phyloP scores from a whole-genome alignment of 2,888 invertebrate genomes.

The Stratiomys singularior region DNA sequence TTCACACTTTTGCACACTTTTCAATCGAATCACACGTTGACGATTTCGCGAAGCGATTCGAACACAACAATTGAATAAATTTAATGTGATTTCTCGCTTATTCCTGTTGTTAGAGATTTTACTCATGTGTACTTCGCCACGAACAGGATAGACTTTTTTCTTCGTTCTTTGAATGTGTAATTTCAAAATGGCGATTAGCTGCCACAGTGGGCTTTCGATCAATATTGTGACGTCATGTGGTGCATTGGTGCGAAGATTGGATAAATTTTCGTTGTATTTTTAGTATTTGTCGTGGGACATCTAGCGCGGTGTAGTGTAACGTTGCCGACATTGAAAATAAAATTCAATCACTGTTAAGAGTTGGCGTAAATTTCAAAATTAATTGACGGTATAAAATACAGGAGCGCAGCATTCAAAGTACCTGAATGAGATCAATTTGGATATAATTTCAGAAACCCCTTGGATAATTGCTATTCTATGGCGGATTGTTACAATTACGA shows the following conservation, averaged over 20 bases:
- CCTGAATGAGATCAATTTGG: too few species aligned
- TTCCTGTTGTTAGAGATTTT: slow-evolving; percentile 12
- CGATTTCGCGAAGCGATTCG: slow-evolving; percentile 17
- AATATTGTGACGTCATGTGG: slow-evolving; percentile 48
- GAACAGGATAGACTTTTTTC: slow-evolving; percentile 56
- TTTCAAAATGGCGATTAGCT: slow-evolving; percentile 55
- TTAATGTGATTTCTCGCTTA: not conserved
- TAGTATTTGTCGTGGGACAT: too few species aligned
- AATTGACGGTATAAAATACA: too few species aligned
- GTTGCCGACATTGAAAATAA: too few species aligned
- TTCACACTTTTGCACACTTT: slow-evolving; percentile 23
- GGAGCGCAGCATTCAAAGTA: too few species aligned
- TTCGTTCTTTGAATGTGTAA: slow-evolving; percentile 51
- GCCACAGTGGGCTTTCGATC: slow-evolving; percentile 53
- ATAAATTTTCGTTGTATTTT: slow-evolving; percentile 40
- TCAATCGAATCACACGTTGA: not conserved
- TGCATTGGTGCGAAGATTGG: slow-evolving; percentile 24
- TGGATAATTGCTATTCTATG: too few species aligned
- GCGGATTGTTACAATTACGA: too few species aligned
- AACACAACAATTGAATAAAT: not conserved
- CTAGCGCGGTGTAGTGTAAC: too few species aligned
- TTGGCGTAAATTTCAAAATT: too few species aligned
- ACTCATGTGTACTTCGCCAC: slow-evolving; percentile 39
- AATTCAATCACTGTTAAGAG: too few species aligned
- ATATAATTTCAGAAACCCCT: too few species aligned